Evolutionary conservation across 2,797 vertebrate genomes (phyloP), one percentile per base, ranked within the genome.

Genomic region (Pangasius mekongensis): DNA sequence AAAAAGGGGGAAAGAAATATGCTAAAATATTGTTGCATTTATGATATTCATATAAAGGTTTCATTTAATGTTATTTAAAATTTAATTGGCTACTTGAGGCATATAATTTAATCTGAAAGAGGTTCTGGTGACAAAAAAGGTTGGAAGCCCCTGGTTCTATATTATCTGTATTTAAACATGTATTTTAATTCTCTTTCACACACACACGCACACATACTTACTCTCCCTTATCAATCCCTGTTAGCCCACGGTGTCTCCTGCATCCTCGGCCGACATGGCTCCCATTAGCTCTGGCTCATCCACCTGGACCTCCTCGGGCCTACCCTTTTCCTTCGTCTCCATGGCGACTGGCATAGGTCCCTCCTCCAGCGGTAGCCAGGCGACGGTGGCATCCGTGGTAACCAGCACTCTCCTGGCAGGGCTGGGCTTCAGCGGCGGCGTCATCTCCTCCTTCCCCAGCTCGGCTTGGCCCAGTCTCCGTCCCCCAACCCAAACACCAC

Each of bases 221-320:
- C 8, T 83, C n/a, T 66, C 39, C 78, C 39, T n/a, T 0, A 76
- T 89, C 89, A 1, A 87, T 56, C 64, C 90, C 89, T 91, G 90
- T 86, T 94, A 99, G 98, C 97, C 98, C 22, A 98, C 98, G 0
- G 96, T 97, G 5, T 98, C 98, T 93, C 98, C 98, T 33, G 98
- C 98, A 86, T 98, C 98, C 74, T 99, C 98, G 0, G 98, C 98
- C 0, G 98, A 99, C 94, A 99, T 99, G 98, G 98, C 98, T 84
- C 98, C 98, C 89, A 99, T 99, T 96, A 99, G 98, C 92, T 99
- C 98, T 0, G 98, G 98, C 66, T 98, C 98, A 33, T 99, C 98
- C 54, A 99, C 98, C 49, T 99, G 98, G 98, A 98, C 98, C 1
- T 98, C 98, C 88, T 98, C 98, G 0, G 98, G 98, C 86, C 97